These are phyloP conservation scores for Suricata suricatta DNA, from an alignment of 2,113 vertebrate species.

Conservation along the genomic window DNA sequence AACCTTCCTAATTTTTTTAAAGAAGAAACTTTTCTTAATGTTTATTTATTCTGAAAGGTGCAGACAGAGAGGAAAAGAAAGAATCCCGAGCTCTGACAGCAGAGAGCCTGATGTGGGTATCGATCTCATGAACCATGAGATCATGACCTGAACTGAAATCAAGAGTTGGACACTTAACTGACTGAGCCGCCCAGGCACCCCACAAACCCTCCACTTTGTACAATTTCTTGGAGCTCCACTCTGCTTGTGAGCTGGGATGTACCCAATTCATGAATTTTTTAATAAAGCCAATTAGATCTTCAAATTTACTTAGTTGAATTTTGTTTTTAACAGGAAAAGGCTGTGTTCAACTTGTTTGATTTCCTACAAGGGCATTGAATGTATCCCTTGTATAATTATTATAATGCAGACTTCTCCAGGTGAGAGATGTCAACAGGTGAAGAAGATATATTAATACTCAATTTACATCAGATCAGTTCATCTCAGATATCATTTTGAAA, in stretches of 20 bases:
- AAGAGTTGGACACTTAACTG: not conserved
- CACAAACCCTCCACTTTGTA: no score
- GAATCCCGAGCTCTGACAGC: not conserved
- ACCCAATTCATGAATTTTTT: not conserved
- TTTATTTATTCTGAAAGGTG: no score
- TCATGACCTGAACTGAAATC: not conserved
- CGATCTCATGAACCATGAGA: not conserved
- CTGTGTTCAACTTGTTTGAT: conserved; percentile 4
- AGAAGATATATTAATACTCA: not conserved
- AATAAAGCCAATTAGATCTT: not conserved
- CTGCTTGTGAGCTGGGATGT: no score
- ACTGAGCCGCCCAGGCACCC: not conserved
- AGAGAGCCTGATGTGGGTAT: not conserved
- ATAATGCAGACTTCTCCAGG: not conserved
- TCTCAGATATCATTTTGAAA: not conserved
- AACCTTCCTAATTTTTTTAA: not conserved
- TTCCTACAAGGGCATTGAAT: not conserved
- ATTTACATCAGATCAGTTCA: not conserved
- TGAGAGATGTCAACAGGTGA: not conserved
- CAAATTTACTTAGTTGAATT: not conserved
- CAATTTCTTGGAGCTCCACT: no score
- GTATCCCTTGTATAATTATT: not conserved
- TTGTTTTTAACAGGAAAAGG: not conserved
- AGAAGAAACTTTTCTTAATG: no score
- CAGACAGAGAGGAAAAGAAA: not conserved